Evolutionary conservation across 2,888 invertebrate species (phyloP).

Genomic region (Monoplex corrugatus): DNA sequence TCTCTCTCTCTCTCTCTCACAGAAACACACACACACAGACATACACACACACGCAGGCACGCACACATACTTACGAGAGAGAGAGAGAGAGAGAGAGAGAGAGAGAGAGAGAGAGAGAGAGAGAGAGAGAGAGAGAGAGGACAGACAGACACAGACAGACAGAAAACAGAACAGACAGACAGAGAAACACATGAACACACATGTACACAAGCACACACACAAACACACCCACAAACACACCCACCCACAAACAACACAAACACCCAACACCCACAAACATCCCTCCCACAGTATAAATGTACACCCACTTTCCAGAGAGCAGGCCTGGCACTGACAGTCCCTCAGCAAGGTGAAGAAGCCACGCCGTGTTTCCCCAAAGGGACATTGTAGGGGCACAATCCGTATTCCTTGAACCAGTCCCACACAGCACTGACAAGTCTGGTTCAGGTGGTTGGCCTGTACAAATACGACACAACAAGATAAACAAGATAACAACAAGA

Average conservation of each 20-base stretch:
- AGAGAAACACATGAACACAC: background rate
- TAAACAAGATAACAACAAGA: background rate
- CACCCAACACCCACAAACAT: background rate
- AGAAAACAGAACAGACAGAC: background rate
- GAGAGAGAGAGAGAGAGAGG: no score
- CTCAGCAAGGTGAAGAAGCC: constrained; percentile 55
- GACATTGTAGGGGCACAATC: constrained; percentile 57
- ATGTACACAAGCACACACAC: background rate
- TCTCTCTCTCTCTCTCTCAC: background rate
- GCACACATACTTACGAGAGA: background rate
- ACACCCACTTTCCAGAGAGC: constrained; percentile 51
- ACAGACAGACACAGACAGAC: no score
- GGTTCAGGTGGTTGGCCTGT: constrained; percentile 52
- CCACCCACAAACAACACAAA: background rate
- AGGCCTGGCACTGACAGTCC: constrained; percentile 54
- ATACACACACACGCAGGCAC: background rate
- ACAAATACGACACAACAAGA: background rate
- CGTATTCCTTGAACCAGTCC: constrained; percentile 53
- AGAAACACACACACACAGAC: background rate
- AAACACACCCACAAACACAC: background rate
- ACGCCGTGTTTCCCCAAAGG: constrained; percentile 49
- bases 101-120: background rate
- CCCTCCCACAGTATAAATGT: background rate
- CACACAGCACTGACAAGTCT: constrained; percentile 59
- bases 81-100: background rate